Conservation (phyloP, 1,140 invertebrate genomes). For the Stegodyphus dumicola region DNA sequence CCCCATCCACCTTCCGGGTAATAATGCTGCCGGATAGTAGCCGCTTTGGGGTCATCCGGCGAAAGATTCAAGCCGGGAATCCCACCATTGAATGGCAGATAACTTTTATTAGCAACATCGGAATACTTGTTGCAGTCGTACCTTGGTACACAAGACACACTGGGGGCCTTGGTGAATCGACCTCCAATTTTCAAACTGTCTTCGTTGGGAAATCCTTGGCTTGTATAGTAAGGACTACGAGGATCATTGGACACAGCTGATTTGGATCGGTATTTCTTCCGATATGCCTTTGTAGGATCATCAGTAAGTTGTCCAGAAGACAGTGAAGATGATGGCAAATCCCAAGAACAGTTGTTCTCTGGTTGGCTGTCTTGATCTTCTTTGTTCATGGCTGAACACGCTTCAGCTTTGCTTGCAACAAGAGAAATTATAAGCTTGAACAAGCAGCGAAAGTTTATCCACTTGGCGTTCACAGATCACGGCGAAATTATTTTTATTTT, state of each 20-base stretch:
- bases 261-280: conserved; percentile 60
- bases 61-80: conserved; percentile 62
- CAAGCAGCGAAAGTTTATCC: background rate
- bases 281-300: conserved; percentile 39
- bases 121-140: conserved; percentile 31
- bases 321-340: conserved; percentile 38
- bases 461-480: background rate
- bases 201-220: conserved; percentile 27
- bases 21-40: conserved; percentile 72
- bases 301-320: conserved; percentile 46
- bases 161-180: conserved; percentile 29
- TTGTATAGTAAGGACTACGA: conserved; percentile 47
- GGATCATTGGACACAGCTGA: conserved; percentile 57
- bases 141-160: conserved; percentile 53
- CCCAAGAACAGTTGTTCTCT: conserved; percentile 38
- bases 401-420: background rate
- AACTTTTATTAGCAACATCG: background rate
- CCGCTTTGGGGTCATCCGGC: conserved; percentile 60
- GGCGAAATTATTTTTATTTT: background rate
- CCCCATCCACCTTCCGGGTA: conserved; percentile 80
- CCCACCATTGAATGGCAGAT: conserved; percentile 56
- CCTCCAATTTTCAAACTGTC: conserved; percentile 33
- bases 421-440: background rate
- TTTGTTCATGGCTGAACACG: background rate
- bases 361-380: conserved; percentile 9